Conservation (phyloP, 2,888 invertebrate species). For the Habroteleia sp. region DNA sequence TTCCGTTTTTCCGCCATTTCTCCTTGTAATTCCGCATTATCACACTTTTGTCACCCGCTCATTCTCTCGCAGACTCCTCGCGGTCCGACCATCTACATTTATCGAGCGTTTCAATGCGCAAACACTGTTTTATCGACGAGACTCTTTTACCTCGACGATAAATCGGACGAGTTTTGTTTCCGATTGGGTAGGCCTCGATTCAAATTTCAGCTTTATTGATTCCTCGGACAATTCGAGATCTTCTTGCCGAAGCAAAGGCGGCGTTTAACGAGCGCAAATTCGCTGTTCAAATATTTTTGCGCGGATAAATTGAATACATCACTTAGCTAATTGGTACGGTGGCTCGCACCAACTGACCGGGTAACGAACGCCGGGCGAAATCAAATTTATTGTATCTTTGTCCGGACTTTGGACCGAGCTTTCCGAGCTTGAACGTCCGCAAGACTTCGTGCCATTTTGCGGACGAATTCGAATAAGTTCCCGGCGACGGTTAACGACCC, state of each 20-base stretch:
- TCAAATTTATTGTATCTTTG: slow-evolving; percentile 1
- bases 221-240: too few relatives aligned
- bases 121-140: slow-evolving; percentile 52
- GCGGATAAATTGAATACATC: slow-evolving; percentile 14
- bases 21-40: slow-evolving; percentile 47
- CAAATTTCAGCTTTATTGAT: slow-evolving; percentile 27
- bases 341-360: slow-evolving; percentile 2
- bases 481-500: too few relatives aligned
- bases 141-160: slow-evolving; percentile 37
- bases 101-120: slow-evolving; percentile 52
- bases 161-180: slow-evolving; percentile 14
- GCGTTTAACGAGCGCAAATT: slow-evolving; percentile 16
- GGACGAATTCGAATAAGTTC: too few relatives aligned
- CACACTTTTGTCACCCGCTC: slow-evolving; percentile 53
- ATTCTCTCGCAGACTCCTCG: slow-evolving; percentile 23
- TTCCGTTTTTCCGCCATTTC: slow-evolving; percentile 51
- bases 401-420: too few relatives aligned
- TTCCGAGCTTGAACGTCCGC: too few relatives aligned
- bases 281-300: slow-evolving; percentile 12
- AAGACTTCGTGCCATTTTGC: too few relatives aligned
- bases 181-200: slow-evolving; percentile 23
- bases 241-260: too few relatives aligned
- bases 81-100: slow-evolving; percentile 36
- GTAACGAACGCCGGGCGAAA: slow-evolving; percentile 19
- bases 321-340: slow-evolving; percentile 28